A percentile compares a stretch with the other conserved stretches of the same genome.
Evolutionary conservation across 1,140 invertebrate genomes (phyloP).

Genomic region (Ylistrum balloti): DNA sequence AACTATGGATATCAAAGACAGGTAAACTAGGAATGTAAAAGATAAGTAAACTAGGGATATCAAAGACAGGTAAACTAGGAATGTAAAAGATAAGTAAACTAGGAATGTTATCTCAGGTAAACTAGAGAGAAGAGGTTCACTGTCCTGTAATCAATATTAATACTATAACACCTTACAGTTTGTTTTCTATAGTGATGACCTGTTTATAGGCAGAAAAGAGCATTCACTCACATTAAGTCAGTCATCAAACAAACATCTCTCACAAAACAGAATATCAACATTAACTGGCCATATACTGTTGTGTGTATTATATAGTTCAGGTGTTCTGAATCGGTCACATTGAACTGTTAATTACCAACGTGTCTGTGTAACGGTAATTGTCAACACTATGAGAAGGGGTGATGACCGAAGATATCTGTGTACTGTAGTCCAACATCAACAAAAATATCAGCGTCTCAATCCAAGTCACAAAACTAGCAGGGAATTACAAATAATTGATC

Average conservation of each 20-base stretch:
- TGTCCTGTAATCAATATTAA: not conserved
- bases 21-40: not conserved
- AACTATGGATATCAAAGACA: not conserved
- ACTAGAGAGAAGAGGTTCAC: not conserved
- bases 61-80: no score
- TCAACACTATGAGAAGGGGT: conserved; percentile 28
- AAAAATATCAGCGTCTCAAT: no score
- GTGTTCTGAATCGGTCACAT: not conserved
- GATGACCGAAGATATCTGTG: not conserved
- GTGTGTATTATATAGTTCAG: not conserved
- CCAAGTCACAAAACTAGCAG: not conserved
- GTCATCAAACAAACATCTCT: not conserved
- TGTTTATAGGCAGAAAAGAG: not conserved
- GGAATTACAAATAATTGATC: conserved; percentile 34
- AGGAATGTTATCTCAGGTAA: no score
- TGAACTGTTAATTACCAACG: not conserved
- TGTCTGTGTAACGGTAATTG: not conserved
- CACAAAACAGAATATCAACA: conserved; percentile 24
- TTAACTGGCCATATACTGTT: not conserved
- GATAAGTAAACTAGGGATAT: no score
- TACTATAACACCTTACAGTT: not conserved
- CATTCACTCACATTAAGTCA: not conserved
- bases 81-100: no score
- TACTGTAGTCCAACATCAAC: not conserved
- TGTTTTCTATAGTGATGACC: not conserved